Evolutionary conservation across 30 jellyfish, hydroid and myxozoan genomes (phyloP), one percentile per base, ranked within the genome.

Genomic region (Mastigias papua): DNA sequence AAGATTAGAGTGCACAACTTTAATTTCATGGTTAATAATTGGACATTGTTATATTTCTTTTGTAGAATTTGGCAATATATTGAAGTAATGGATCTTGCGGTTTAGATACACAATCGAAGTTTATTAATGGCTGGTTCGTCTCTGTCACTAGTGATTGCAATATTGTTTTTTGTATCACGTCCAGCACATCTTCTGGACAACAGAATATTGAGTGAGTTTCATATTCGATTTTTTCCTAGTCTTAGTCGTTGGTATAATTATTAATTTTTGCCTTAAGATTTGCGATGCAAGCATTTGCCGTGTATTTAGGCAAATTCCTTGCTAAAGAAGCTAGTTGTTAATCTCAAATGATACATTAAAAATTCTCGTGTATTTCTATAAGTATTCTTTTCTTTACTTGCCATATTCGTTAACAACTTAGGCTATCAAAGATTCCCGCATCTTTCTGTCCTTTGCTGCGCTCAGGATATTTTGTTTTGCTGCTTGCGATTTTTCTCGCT

Each of bases 71-170:
- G 67, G 0, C 67, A 19, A 2, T 63, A 25, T 8, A 25, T 63
- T 7, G 26, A 63, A 63, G 83, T 20, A 77, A 77, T 77, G 88
- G 76, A 23, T 51, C 37, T 22, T 50, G 48, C 42, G 48, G 66
- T 77, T 63, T 57, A 9, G 64, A 5, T 48, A 62, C 29, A 20
- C 13, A 15, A 54, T 54, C 67, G 68, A 76, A 23, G 49, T 15
- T 75, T 34, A 48, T 75, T 58, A 34, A 77, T 77, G 88, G 88
- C 88, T 77, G 88, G 76, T 77, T 54, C 21, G 6, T 54, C 78
- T 3, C 27, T 58, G 1, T 46, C 58, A 19, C 22, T 15, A 37
- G 48, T 49, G 48, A 34, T 22, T 2, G 34, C 46, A 33, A 69
- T 48, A 34, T 62, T 77, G 2, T n/a, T 77, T 42, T 50, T 77